These are phyloP conservation scores for Helicoverpa assulta DNA, from an alignment of 2,888 invertebrate species.

Conservation along the genomic window DNA sequence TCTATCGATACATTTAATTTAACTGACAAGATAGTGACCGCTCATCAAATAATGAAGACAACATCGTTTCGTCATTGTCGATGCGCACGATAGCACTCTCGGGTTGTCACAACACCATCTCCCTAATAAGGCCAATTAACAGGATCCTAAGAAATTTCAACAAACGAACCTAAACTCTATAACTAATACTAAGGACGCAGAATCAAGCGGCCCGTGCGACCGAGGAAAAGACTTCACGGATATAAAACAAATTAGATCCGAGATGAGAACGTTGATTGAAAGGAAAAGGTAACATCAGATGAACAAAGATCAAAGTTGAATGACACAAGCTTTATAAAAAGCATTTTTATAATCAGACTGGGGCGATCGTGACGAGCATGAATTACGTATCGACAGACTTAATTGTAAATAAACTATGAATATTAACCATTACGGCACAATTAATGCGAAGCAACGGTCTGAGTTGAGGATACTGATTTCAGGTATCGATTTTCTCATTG, in stretches of 20 bases:
- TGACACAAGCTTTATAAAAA: constrained; percentile 79
- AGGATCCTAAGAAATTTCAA: constrained; percentile 75
- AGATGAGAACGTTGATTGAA: constrained; percentile 82
- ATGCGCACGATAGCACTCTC: constrained; percentile 90
- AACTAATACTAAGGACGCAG: constrained; percentile 68
- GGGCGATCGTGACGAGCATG: constrained; percentile 80
- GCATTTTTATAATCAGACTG: constrained; percentile 76
- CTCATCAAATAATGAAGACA: constrained; percentile 90
- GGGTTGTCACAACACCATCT: constrained; percentile 90
- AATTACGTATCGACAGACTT: constrained; percentile 74
- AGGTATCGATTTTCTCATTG: constrained; percentile 63
- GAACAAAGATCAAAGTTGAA: constrained; percentile 89
- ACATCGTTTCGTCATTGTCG: constrained; percentile 91
- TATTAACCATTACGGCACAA: constrained; percentile 53
- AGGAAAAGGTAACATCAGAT: constrained; percentile 81
- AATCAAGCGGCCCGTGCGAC: constrained; percentile 63
- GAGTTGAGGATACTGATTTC: constrained; percentile 49
- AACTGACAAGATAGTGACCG: constrained; percentile 90
- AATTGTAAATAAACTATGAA: constrained; percentile 70
- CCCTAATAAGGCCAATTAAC: constrained; percentile 90
- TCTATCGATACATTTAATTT: constrained; percentile 90
- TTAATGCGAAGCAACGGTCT: constrained; percentile 43
- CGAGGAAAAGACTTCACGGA: constrained; percentile 72
- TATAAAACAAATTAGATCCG: constrained; percentile 73
- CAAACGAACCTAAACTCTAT: constrained; percentile 79